These are phyloP conservation scores for Lutra lutra DNA, from an alignment of 2,797 vertebrate species.

Conservation along the genomic window DNA sequence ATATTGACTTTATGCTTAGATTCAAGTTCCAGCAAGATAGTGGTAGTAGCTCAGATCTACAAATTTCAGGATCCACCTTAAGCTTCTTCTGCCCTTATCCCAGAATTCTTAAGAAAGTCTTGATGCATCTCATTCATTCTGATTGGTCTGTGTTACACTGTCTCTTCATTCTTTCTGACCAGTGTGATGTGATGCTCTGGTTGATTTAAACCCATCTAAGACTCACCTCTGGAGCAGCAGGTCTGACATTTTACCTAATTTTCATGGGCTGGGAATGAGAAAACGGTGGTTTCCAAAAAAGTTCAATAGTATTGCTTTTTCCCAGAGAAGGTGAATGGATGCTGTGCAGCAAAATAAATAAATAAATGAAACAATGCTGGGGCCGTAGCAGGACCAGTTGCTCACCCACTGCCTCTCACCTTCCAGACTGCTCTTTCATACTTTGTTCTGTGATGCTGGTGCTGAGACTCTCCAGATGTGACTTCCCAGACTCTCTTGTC, in stretches of 20 bases:
- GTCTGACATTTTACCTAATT: background rate
- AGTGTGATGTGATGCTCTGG: background rate
- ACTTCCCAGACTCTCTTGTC: background rate
- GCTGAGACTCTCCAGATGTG: background rate
- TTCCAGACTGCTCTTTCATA: background rate
- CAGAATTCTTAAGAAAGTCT: background rate
- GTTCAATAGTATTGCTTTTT: background rate
- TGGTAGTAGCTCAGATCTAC: background rate
- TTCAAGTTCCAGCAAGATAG: background rate
- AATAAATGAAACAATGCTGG: background rate
- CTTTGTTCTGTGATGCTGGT: background rate
- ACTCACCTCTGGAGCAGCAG: background rate
- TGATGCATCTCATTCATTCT: background rate
- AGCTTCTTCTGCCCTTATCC: background rate
- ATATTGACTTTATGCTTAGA: background rate
- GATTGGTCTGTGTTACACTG: background rate
- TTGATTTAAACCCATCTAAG: background rate
- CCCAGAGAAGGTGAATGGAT: background rate
- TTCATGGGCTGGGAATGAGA: background rate
- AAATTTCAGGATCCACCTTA: background rate
- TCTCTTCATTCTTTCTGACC: slow-evolving; percentile 8
- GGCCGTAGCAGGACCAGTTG: background rate
- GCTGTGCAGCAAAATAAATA: background rate
- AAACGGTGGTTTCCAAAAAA: background rate
- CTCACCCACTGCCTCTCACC: background rate